phyloP scores from a whole-genome alignment of 2,797 vertebrate genomes.

The Echeneis naucrates region DNA sequence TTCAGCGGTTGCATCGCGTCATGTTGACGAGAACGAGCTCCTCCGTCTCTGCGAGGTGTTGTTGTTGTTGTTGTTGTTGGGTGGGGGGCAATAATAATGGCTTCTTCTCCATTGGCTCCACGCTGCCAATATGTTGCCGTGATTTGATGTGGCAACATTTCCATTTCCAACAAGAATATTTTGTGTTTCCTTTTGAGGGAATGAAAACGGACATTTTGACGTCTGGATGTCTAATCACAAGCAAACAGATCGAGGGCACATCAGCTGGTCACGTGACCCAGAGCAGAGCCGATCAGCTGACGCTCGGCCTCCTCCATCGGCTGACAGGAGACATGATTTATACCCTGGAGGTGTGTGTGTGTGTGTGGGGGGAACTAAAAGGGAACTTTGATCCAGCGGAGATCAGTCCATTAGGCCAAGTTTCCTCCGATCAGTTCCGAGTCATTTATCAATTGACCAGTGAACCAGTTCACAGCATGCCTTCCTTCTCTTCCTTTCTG shows the following conservation, averaged over 20 bases:
- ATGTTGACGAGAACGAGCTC: too few relatives aligned
- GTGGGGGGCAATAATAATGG: too few relatives aligned
- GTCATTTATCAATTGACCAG: conserved; percentile 70
- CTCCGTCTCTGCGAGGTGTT: too few relatives aligned
- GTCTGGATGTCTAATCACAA: too few relatives aligned
- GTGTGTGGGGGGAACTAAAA: conserved; percentile 46
- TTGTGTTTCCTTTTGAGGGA: too few relatives aligned
- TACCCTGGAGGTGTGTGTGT: conserved; percentile 14
- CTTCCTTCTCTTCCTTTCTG: conserved; percentile 19
- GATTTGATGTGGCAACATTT: neutral
- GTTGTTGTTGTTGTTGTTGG: too few relatives aligned
- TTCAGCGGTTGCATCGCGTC: too few relatives aligned
- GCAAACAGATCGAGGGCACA: neutral
- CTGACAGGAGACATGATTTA: conserved; percentile 36
- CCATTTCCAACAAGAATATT: neutral
- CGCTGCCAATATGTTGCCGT: too few relatives aligned
- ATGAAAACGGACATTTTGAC: too few relatives aligned
- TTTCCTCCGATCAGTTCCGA: conserved; percentile 67
- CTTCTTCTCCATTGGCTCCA: too few relatives aligned
- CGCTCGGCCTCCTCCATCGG: conserved; percentile 5
- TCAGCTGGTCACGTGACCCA: neutral
- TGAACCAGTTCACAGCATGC: neutral
- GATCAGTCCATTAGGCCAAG: conserved; percentile 72
- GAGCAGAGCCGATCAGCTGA: neutral
- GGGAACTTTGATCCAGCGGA: conserved; percentile 63